Percentiles rank a stretch among this genome's conserved stretches.
These are phyloP conservation scores for Zygothrica quintamaculata DNA, from an alignment of 2,888 invertebrate species.

Conservation along the genomic window DNA sequence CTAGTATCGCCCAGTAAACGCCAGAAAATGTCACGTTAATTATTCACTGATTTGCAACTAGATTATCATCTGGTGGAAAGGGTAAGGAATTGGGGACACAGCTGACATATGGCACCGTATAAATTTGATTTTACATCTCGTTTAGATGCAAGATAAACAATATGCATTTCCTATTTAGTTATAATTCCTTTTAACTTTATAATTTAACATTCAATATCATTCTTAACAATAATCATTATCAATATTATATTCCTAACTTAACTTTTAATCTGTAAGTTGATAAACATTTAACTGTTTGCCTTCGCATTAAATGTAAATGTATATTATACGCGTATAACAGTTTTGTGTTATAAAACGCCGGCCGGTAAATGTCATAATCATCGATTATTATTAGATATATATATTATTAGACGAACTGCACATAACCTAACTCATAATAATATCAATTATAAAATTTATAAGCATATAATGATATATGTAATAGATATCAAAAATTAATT, in stretches of 20 bases:
- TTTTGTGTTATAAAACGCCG: too few relatives aligned
- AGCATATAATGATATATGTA: too few relatives aligned
- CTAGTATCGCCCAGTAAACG: conserved; percentile 83
- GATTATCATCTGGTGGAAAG: not conserved
- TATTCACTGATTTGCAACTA: not conserved
- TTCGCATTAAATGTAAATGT: too few relatives aligned
- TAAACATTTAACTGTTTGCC: conserved; percentile 30
- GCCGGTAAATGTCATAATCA: too few relatives aligned
- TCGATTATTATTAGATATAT: not conserved
- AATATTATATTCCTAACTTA: conserved; percentile 40
- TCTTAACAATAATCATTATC: conserved; percentile 46
- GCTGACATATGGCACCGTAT: not conserved
- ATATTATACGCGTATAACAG: not conserved
- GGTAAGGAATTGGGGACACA: not conserved
- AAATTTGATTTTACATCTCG: not conserved
- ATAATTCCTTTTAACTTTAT: conserved; percentile 3
- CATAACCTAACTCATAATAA: too few relatives aligned
- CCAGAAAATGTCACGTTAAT: conserved; percentile 53
- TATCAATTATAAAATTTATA: too few relatives aligned
- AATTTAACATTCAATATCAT: conserved; percentile 1
- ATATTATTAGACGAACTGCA: too few relatives aligned
- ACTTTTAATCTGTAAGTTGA: conserved; percentile 44
- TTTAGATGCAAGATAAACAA: not conserved
- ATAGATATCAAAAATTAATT: conserved; percentile 32
- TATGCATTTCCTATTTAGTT: conserved; percentile 26